These are phyloP conservation scores for Pituophis catenifer DNA, from an alignment of 2,113 vertebrate species.

Conservation along the genomic window DNA sequence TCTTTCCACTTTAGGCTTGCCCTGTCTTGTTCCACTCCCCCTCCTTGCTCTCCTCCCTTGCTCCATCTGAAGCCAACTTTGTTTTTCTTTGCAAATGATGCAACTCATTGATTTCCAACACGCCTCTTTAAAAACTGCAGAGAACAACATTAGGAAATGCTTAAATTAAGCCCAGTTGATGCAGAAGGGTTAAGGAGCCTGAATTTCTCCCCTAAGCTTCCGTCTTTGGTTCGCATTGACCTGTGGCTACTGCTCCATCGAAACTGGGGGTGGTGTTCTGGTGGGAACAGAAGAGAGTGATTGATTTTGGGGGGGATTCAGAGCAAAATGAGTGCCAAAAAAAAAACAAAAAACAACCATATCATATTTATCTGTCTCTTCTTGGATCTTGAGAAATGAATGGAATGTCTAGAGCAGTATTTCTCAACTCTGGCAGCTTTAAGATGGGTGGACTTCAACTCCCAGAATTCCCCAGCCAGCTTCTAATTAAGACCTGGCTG, in stretches of 20 bases:
- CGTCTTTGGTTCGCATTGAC: neutral
- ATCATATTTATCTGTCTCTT: neutral
- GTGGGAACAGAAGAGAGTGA: neutral
- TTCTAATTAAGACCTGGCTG: neutral
- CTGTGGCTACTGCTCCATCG: neutral
- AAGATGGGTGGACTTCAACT: neutral
- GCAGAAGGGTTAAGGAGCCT: neutral
- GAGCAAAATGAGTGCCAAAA: neutral
- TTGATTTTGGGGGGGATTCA: neutral
- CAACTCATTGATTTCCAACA: neutral
- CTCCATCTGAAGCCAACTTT: neutral
- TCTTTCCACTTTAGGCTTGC: neutral
- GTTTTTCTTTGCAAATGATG: neutral
- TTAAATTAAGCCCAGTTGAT: neutral
- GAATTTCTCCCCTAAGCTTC: neutral
- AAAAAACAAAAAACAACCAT: neutral
- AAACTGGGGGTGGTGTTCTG: neutral
- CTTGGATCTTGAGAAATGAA: neutral
- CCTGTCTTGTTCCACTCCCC: neutral
- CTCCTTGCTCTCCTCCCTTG: neutral
- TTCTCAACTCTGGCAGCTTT: neutral
- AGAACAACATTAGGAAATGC: neutral
- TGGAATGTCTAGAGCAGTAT: neutral
- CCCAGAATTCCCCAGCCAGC: neutral
- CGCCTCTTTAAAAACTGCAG: neutral